Percentiles rank a stretch among this genome's conserved stretches.
phyloP scores from a whole-genome alignment of 2,888 invertebrate genomes.

The Allophyes oxyacanthae region DNA sequence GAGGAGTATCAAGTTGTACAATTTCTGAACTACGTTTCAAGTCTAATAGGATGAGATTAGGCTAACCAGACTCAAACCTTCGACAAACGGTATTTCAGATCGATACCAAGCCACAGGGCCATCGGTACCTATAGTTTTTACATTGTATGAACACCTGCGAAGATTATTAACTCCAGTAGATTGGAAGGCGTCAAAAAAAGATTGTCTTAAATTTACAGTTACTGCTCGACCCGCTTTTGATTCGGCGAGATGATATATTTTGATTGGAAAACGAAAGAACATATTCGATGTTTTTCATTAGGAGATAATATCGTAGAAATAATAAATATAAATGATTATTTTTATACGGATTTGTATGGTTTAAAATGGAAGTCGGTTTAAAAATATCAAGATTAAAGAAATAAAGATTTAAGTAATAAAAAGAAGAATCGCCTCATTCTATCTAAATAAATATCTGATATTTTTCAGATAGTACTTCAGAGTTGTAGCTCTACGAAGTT shows the following conservation, averaged over 20 bases:
- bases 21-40: too few species aligned
- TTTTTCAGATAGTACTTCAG: too few species aligned
- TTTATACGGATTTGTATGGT: neutral
- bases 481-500: too few species aligned
- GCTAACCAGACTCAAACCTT: too few species aligned
- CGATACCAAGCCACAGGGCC: conserved; percentile 19
- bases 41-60: too few species aligned
- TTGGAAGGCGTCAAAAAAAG: conserved; percentile 43
- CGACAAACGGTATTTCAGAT: neutral
- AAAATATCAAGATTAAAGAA: neutral
- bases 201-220: conserved; percentile 53
- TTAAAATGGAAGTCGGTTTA: neutral
- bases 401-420: too few species aligned
- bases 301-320: conserved; percentile 10
- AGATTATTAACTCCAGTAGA: conserved; percentile 17
- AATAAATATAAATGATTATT: conserved; percentile 17
- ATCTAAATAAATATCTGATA: too few species aligned
- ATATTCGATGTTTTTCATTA: conserved; percentile 31
- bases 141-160: conserved; percentile 32
- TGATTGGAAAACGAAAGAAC: conserved; percentile 50
- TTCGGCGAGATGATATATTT: conserved; percentile 41
- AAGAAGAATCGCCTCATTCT: too few species aligned
- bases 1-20: too few species aligned
- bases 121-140: conserved; percentile 25
- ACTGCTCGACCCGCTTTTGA: conserved; percentile 51